Conservation (phyloP, 2,888 invertebrate genomes). For the Euzetes globulus region DNA sequence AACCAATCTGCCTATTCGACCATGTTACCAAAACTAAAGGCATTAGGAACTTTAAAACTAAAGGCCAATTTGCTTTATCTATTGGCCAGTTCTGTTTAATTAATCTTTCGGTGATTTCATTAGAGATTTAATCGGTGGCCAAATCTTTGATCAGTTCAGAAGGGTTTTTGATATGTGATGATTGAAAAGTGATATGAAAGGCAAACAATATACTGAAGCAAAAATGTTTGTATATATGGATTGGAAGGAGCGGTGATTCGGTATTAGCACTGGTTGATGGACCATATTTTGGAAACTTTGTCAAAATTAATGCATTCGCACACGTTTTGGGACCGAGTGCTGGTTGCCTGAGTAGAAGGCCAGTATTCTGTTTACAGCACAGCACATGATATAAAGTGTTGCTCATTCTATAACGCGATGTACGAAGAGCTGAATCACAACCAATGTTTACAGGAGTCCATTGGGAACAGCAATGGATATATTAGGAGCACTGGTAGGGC, state of each 20-base stretch:
- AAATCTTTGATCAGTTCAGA: no score
- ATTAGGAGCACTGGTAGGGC: slow-evolving; percentile 20
- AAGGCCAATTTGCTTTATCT: no score
- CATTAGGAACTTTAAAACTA: no score
- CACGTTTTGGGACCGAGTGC: slow-evolving; percentile 3
- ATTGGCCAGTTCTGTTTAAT: no score
- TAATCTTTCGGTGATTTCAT: no score
- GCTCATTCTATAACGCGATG: background rate
- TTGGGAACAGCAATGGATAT: slow-evolving; percentile 5
- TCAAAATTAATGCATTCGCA: slow-evolving; percentile 26
- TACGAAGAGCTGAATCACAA: slow-evolving; percentile 23
- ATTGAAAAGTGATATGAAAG: no score
- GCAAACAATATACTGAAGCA: no score
- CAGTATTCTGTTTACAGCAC: background rate
- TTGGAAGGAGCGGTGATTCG: background rate
- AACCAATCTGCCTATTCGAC: no score
- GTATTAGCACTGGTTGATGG: background rate
- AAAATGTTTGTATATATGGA: no score
- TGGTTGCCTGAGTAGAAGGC: background rate
- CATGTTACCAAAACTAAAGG: no score
- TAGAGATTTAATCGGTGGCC: no score
- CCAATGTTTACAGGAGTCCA: background rate
- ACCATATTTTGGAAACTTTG: background rate
- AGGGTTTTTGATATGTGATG: no score
- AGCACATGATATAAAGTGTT: slow-evolving; percentile 8